These are phyloP conservation scores for Diplosoma virens DNA, from an alignment of 23 tunicate genomes.

Conservation along the genomic window DNA sequence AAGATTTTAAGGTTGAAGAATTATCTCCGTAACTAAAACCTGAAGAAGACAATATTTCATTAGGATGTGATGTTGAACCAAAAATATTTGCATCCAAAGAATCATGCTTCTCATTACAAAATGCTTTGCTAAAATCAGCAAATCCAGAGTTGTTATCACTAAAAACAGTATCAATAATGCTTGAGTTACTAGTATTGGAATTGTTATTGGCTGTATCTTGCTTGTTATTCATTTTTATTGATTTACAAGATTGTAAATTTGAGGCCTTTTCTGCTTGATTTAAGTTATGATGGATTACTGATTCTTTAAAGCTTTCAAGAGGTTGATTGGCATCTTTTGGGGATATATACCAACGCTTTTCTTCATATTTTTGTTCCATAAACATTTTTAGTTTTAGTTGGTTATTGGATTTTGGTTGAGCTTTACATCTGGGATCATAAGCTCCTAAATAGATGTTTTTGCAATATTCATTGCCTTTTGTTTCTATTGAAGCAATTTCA, in stretches of 20 bases:
- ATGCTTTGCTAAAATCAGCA: slow-evolving; percentile 83
- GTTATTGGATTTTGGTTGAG: slow-evolving; percentile 69
- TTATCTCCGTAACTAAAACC: neutral
- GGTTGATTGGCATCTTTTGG: slow-evolving; percentile 65
- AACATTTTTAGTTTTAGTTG: slow-evolving; percentile 61
- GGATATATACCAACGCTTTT: slow-evolving; percentile 84
- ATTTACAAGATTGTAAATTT: neutral
- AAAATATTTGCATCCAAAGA: neutral
- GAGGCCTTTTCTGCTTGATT: neutral
- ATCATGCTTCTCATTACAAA: neutral
- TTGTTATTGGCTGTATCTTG: neutral
- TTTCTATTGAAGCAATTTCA: slow-evolving; percentile 78
- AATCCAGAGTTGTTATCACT: slow-evolving; percentile 1
- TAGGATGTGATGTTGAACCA: neutral
- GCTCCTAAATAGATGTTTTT: slow-evolving; percentile 63
- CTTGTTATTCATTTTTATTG: neutral
- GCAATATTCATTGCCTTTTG: slow-evolving; percentile 84
- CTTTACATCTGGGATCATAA: slow-evolving; percentile 67
- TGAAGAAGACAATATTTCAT: neutral
- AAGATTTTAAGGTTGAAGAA: neutral
- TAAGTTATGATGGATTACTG: neutral
- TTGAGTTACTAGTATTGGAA: neutral
- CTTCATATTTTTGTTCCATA: slow-evolving; percentile 93
- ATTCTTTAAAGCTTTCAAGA: slow-evolving; percentile 48
- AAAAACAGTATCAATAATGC: neutral